Percentiles rank a stretch among this genome's conserved stretches.
phyloP scores from a whole-genome alignment of 2,888 invertebrate species.

The Buathra laborator region DNA sequence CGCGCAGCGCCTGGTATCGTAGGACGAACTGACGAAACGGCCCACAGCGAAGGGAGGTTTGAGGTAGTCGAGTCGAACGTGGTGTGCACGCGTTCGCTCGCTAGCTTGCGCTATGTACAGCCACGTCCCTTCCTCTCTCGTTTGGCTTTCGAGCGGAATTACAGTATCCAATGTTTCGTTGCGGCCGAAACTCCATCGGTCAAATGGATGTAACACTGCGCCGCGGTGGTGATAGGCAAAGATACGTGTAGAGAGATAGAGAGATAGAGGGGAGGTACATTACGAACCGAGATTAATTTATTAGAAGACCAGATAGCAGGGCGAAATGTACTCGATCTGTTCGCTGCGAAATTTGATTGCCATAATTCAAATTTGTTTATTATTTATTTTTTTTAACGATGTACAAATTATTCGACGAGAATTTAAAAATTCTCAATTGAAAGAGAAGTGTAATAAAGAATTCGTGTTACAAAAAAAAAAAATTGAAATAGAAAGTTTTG shows the following conservation, averaged over 20 bases:
- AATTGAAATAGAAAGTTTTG: no score
- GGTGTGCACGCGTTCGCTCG: not conserved
- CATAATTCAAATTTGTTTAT: not conserved
- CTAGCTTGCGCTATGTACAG: not conserved
- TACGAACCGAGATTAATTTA: constrained; percentile 59
- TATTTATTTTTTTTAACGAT: no score
- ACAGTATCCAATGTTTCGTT: constrained; percentile 72
- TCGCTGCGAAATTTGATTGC: not conserved
- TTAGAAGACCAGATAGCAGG: constrained; percentile 30
- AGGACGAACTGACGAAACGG: not conserved
- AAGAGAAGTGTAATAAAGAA: no score
- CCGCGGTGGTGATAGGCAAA: constrained; percentile 49
- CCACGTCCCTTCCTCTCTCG: not conserved
- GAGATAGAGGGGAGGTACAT: constrained; percentile 42
- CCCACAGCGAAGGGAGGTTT: not conserved
- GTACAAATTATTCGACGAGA: no score
- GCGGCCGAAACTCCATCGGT: constrained; percentile 74
- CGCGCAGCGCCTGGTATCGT: not conserved
- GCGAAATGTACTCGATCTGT: constrained; percentile 18
- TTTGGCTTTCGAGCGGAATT: constrained; percentile 61
- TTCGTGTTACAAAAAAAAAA: no score
- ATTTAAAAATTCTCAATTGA: no score
- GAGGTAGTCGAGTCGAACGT: not conserved
- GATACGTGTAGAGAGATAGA: constrained; percentile 31
- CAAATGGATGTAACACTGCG: constrained; percentile 69